A percentile compares a stretch with the other conserved stretches of the same genome.
Conservation (phyloP, 1,140 invertebrate genomes). For the Bactericera cockerelli region DNA sequence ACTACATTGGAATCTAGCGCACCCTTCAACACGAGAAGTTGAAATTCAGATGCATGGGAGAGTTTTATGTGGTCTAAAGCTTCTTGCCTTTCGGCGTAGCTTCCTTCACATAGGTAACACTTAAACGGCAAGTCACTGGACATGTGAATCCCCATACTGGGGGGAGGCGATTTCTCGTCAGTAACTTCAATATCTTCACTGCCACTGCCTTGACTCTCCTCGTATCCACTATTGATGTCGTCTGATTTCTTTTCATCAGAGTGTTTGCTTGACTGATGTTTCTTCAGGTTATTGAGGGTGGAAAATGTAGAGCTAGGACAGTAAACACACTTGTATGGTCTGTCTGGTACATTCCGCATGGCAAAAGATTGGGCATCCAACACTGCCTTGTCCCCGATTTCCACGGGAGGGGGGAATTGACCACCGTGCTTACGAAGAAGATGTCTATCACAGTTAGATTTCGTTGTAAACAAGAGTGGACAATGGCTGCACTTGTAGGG, state of each 20-base stretch:
- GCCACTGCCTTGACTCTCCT: slow-evolving; percentile 31
- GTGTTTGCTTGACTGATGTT: slow-evolving; percentile 58
- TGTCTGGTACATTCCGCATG: slow-evolving; percentile 55
- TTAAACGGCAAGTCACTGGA: slow-evolving; percentile 64
- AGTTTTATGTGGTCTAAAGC: slow-evolving; percentile 65
- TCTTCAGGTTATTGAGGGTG: slow-evolving; percentile 59
- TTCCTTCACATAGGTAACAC: slow-evolving; percentile 80
- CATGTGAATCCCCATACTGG: slow-evolving; percentile 1
- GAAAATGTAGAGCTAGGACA: slow-evolving; percentile 76
- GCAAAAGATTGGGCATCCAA: slow-evolving; percentile 21
- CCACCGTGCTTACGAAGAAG: slow-evolving; percentile 37
- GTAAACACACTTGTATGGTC: slow-evolving; percentile 66
- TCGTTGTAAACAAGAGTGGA: slow-evolving; percentile 84
- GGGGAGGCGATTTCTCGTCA: neutral
- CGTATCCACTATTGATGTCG: slow-evolving; percentile 12
- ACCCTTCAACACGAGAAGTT: slow-evolving; percentile 58
- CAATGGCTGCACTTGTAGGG: slow-evolving; percentile 89
- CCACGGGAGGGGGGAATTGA: slow-evolving; percentile 2
- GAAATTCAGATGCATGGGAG: slow-evolving; percentile 51
- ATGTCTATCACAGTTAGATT: slow-evolving; percentile 92
- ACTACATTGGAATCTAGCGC: slow-evolving; percentile 43
- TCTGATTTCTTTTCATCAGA: slow-evolving; percentile 19
- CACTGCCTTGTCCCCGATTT: neutral
- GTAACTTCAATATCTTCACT: slow-evolving; percentile 25
- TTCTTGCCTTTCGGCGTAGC: slow-evolving; percentile 58